A percentile compares a stretch with the other conserved stretches of the same genome.
Conservation (phyloP, 2,888 invertebrate genomes). For the Amaurobius ferox region DNA sequence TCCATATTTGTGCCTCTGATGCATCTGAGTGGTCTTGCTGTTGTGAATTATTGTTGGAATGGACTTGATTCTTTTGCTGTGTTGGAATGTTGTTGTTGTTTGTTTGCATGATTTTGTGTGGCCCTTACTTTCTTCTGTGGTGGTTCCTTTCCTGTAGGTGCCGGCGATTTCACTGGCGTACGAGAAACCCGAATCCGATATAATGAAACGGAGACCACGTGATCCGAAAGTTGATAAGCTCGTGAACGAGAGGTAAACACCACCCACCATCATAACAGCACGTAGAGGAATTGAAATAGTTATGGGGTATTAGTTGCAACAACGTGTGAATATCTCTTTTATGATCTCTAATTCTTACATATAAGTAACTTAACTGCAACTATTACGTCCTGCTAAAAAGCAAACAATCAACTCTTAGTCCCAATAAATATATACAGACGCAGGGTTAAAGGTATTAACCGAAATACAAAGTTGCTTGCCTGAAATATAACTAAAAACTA, state of each 20-base stretch:
- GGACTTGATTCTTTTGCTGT: neutral
- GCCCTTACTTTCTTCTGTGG: slow-evolving; percentile 45
- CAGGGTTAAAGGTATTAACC: no score
- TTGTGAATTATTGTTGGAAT: slow-evolving; percentile 25
- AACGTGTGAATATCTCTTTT: no score
- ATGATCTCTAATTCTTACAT: no score
- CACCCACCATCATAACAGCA: slow-evolving; percentile 30
- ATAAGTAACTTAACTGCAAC: no score
- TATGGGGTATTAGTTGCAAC: no score
- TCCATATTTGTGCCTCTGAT: slow-evolving; percentile 13
- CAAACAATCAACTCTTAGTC: no score
- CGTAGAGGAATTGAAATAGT: slow-evolving; percentile 59
- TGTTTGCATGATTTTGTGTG: slow-evolving; percentile 44
- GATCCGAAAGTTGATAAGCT: slow-evolving; percentile 79
- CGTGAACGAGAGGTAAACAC: slow-evolving; percentile 78
- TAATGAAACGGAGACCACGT: slow-evolving; percentile 79
- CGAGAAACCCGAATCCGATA: slow-evolving; percentile 80
- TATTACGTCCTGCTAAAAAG: no score
- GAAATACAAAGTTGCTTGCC: no score
- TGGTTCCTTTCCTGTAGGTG: slow-evolving; percentile 76
- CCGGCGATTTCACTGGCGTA: slow-evolving; percentile 82
- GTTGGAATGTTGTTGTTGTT: slow-evolving; percentile 25
- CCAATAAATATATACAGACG: no score
- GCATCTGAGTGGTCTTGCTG: slow-evolving; percentile 43
- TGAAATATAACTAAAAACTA: no score